Percentiles rank a stretch among this genome's conserved stretches.
Evolutionary conservation across 1,140 invertebrate species (phyloP).

Genomic region (Scaptomyza hsui): DNA sequence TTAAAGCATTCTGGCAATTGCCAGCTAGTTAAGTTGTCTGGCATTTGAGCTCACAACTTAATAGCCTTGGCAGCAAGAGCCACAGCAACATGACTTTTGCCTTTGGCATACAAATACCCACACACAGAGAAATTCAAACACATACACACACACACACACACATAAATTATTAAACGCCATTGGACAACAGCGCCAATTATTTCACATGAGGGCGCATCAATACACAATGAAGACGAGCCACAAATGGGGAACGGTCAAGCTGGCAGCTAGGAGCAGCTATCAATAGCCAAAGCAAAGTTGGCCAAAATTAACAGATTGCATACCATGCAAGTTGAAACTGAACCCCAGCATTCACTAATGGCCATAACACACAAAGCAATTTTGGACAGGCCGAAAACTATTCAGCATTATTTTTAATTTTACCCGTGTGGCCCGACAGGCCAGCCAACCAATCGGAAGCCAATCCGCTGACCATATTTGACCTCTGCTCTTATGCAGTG

Average conservation of each 20-base stretch:
- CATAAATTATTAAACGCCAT: slow-evolving; percentile 75
- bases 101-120: slow-evolving; percentile 9
- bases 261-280: slow-evolving; percentile 10
- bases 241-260: not conserved
- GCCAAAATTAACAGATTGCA: slow-evolving; percentile 63
- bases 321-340: slow-evolving; percentile 16
- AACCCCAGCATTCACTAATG: slow-evolving; percentile 29
- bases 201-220: slow-evolving; percentile 76
- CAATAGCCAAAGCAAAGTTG: slow-evolving; percentile 26
- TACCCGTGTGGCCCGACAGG: slow-evolving; percentile 23
- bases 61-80: slow-evolving; percentile 18
- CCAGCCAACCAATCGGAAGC: slow-evolving; percentile 31
- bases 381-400: slow-evolving; percentile 8
- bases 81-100: slow-evolving; percentile 10
- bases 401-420: slow-evolving; percentile 65
- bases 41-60: slow-evolving; percentile 18
- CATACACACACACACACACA: slow-evolving; percentile 10
- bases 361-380: slow-evolving; percentile 46
- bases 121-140: slow-evolving; percentile 8
- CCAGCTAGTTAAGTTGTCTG: slow-evolving; percentile 11
- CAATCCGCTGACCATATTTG: slow-evolving; percentile 30
- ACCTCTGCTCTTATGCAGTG: slow-evolving; percentile 6
- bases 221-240: slow-evolving; percentile 61
- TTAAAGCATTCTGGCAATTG: slow-evolving; percentile 1
- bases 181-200: slow-evolving; percentile 71